These are phyloP conservation scores for Atopsyche davidsoni DNA, from an alignment of 1,140 invertebrate species.

Conservation along the genomic window DNA sequence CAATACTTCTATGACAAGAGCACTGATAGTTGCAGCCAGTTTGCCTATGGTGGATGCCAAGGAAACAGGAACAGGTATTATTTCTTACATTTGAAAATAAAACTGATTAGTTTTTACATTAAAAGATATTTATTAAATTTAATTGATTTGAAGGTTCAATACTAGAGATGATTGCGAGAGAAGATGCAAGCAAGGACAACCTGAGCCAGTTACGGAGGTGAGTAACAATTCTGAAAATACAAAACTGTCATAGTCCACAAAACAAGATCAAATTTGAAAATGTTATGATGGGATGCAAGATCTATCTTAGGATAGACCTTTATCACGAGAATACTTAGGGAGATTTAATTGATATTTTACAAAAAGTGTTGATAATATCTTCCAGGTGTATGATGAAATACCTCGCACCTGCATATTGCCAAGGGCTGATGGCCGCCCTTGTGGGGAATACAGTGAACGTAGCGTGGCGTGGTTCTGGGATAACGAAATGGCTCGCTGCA, in stretches of 20 bases:
- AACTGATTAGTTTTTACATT: constrained; percentile 8
- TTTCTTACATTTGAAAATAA: constrained; percentile 5
- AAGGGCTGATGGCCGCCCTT: constrained; percentile 46
- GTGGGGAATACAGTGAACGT: constrained; percentile 63
- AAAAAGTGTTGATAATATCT: too few relatives aligned
- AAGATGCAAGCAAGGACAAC: constrained; percentile 34
- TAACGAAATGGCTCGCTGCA: constrained; percentile 53
- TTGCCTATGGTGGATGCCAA: constrained; percentile 55
- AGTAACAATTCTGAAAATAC: background rate
- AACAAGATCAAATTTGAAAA: too few relatives aligned
- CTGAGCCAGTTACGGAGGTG: constrained; percentile 17
- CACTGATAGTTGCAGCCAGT: constrained; percentile 64
- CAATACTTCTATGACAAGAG: constrained; percentile 80
- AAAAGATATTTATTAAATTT: background rate
- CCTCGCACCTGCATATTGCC: too few relatives aligned
- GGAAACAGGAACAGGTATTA: constrained; percentile 43
- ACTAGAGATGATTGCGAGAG: constrained; percentile 38
- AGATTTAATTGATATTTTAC: too few relatives aligned
- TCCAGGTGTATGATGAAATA: too few relatives aligned
- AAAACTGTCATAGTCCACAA: too few relatives aligned
- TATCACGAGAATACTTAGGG: too few relatives aligned
- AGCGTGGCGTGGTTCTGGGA: constrained; percentile 73
- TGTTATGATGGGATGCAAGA: too few relatives aligned
- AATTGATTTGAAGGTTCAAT: constrained; percentile 32
- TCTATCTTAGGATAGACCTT: too few relatives aligned